A percentile compares a stretch with the other conserved stretches of the same genome.
These are phyloP conservation scores for Asteroscopus sphinx DNA, from an alignment of 2,888 invertebrate genomes.

Conservation along the genomic window DNA sequence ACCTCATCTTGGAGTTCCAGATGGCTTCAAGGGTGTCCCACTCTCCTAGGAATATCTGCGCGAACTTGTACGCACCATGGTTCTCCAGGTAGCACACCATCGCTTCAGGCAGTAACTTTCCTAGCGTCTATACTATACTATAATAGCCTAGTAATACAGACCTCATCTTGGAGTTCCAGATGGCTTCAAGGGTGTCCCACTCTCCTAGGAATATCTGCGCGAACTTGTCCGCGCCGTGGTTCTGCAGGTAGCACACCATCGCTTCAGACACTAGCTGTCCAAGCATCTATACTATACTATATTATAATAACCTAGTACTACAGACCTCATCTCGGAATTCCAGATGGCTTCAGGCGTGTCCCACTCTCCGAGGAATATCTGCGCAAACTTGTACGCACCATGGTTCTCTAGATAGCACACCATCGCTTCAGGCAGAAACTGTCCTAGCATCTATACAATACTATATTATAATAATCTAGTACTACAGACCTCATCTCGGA, in stretches of 20 bases:
- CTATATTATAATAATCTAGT: too few species aligned
- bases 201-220: conserved; percentile 99
- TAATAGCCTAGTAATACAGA: too few species aligned
- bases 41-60: conserved; percentile 99
- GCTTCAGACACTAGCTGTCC: conserved; percentile 99
- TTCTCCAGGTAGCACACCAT: conserved; percentile 99
- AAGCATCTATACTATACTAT: too few species aligned
- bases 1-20: too few species aligned
- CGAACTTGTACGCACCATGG: conserved; percentile 99
- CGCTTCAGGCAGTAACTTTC: conserved; percentile 98
- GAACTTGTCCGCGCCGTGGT: conserved; percentile 99
- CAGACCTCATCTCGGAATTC: too few species aligned
- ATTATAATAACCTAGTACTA: too few species aligned
- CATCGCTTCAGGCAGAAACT: conserved; percentile 99
- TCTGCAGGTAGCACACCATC: conserved; percentile 99
- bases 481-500: too few species aligned
- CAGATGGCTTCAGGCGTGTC: conserved; percentile 99
- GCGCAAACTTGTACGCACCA: conserved; percentile 99
- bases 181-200: conserved; percentile 99
- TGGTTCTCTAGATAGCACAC: conserved; percentile 99
- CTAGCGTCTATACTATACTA: too few species aligned
- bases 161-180: too few species aligned
- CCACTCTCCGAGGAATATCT: conserved; percentile 99
- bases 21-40: conserved; percentile 99
- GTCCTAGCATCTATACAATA: conserved; percentile 97